These are phyloP conservation scores for Psix sp. DNA, from an alignment of 1,140 invertebrate genomes.

Conservation along the genomic window DNA sequence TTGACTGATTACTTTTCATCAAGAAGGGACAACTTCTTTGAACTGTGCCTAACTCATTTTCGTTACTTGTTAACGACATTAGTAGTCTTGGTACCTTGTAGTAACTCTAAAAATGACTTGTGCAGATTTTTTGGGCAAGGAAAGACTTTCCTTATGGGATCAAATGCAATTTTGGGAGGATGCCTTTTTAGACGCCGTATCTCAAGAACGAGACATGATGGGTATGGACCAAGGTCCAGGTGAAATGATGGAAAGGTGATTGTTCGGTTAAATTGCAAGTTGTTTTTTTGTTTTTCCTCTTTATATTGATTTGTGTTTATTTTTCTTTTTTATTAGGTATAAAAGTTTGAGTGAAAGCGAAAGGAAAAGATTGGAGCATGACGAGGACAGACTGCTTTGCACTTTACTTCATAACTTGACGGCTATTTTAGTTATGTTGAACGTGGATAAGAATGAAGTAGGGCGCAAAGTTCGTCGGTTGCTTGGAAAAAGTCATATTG, in stretches of 20 bases:
- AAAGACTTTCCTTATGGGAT: slow-evolving; percentile 95
- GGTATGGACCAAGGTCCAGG: slow-evolving; percentile 99
- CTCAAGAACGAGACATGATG: slow-evolving; percentile 98
- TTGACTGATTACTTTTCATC: slow-evolving; percentile 1
- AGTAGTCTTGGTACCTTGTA: no score
- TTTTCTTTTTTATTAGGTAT: slow-evolving; percentile 79
- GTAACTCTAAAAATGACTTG: no score
- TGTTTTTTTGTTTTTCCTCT: not conserved
- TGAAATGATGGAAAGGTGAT: slow-evolving; percentile 98
- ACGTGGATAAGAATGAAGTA: slow-evolving; percentile 90
- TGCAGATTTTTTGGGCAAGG: slow-evolving; percentile 80
- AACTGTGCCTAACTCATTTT: not conserved
- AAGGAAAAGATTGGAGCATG: slow-evolving; percentile 96
- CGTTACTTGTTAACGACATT: no score
- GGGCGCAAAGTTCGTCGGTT: slow-evolving; percentile 95
- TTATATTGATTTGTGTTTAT: not conserved
- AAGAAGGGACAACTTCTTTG: not conserved
- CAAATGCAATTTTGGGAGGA: slow-evolving; percentile 99
- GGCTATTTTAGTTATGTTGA: slow-evolving; percentile 96
- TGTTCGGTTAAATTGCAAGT: not conserved
- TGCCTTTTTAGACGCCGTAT: slow-evolving; percentile 98
- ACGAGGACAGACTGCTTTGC: slow-evolving; percentile 97
- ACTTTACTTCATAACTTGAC: slow-evolving; percentile 98
- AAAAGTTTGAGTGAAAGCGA: slow-evolving; percentile 95
- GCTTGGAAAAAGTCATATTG: slow-evolving; percentile 98